phyloP scores from a whole-genome alignment of 2,797 vertebrate genomes.

The Sebastes taczanowskii region DNA sequence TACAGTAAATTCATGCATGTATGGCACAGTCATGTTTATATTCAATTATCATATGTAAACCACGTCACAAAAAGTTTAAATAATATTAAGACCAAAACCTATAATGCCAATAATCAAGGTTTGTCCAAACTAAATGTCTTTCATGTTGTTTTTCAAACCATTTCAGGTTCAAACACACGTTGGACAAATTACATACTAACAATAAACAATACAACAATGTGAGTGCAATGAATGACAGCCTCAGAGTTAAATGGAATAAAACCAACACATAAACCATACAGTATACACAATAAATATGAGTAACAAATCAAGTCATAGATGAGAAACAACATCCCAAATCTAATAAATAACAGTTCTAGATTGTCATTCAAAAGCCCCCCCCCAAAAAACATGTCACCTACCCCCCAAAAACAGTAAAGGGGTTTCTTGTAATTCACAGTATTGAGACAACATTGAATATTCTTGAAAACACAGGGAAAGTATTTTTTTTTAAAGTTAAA shows the following conservation, averaged over 20 bases:
- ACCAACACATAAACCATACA: background rate
- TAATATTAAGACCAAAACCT: background rate
- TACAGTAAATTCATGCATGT: slow-evolving; percentile 25
- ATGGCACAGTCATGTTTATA: slow-evolving; percentile 49
- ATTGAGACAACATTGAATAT: slow-evolving; percentile 7
- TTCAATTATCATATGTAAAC: slow-evolving; percentile 1
- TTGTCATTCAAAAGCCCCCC: slow-evolving; percentile 30
- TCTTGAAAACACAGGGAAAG: slow-evolving; percentile 19
- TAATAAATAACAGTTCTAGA: slow-evolving; percentile 2
- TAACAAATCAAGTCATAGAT: slow-evolving; percentile 25
- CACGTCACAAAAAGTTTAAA: slow-evolving; percentile 1
- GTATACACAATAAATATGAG: background rate
- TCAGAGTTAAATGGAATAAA: slow-evolving; percentile 10
- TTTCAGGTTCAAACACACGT: slow-evolving; percentile 9
- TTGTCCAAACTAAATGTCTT: slow-evolving; percentile 13
- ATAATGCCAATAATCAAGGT: background rate
- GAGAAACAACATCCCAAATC: slow-evolving; percentile 1
- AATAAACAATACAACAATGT: slow-evolving; percentile 6
- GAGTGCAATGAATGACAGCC: slow-evolving; percentile 2
- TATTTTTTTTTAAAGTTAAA: background rate
- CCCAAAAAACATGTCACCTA: background rate
- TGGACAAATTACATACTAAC: background rate
- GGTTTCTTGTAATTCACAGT: slow-evolving; percentile 36
- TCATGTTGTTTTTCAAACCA: slow-evolving; percentile 6
- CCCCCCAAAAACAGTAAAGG: background rate